A percentile compares a stretch with the other conserved stretches of the same genome.
phyloP scores from a whole-genome alignment of 2,888 invertebrate species.

The Acronicta psi region DNA sequence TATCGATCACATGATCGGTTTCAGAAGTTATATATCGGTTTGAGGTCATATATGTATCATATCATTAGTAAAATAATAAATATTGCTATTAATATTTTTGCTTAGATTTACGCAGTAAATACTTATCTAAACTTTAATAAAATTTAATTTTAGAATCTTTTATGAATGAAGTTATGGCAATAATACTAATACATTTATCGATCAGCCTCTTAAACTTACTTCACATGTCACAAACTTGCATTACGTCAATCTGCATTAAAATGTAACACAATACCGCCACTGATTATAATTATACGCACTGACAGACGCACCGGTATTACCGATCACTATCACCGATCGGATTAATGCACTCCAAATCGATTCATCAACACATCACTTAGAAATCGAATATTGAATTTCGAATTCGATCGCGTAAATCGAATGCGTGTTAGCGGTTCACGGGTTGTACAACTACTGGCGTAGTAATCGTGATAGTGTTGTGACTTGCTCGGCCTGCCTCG shows the following conservation, averaged over 20 bases:
- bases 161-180: slow-evolving; percentile 43
- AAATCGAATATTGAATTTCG: slow-evolving; percentile 51
- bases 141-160: too few species aligned
- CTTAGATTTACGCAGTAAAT: slow-evolving; percentile 26
- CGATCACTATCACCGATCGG: slow-evolving; percentile 61
- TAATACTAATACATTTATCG: slow-evolving; percentile 45
- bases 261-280: slow-evolving; percentile 58
- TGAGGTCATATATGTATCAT: slow-evolving; percentile 24
- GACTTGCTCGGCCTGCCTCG: slow-evolving; percentile 62
- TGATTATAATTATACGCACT: slow-evolving; percentile 50
- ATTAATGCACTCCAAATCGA: slow-evolving; percentile 63
- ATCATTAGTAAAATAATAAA: neutral
- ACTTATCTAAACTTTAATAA: too few species aligned
- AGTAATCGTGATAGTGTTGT: slow-evolving; percentile 63
- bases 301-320: slow-evolving; percentile 56
- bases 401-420: slow-evolving; percentile 59
- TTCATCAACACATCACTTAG: slow-evolving; percentile 62
- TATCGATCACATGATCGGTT: slow-evolving; percentile 37
- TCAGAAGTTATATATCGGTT: slow-evolving; percentile 1
- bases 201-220: slow-evolving; percentile 36
- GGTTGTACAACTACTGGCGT: slow-evolving; percentile 77
- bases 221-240: slow-evolving; percentile 55
- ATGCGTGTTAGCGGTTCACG: slow-evolving; percentile 78
- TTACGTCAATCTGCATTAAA: slow-evolving; percentile 50
- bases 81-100: neutral